Base-by-base conservation (phyloP, 2,888 invertebrate genomes). In the Balanococcus diminutus region DNA sequence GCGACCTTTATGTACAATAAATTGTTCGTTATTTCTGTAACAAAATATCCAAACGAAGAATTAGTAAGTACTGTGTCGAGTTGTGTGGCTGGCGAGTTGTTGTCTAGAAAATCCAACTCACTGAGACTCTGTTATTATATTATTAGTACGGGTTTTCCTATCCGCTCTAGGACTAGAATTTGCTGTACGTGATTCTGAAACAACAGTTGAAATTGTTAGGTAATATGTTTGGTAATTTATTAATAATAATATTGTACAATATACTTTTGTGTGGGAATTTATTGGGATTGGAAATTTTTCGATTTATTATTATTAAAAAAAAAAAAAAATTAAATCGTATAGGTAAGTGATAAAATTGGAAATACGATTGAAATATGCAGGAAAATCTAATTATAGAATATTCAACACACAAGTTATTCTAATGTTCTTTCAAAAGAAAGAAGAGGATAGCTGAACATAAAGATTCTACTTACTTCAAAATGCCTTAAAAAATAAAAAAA, bases 1-100 rank as follows among this genome's bases (percentile, higher is more conserved):
- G 89, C 93, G 92, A 81, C 94, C 94, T 88, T 95, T 92, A 90
- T 96, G 96, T 87, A 96, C 96, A 75, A 96, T 94, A 88, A 93
- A 93, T 85, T 94, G 94, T 8, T 93, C 92, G 87, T 91, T 91
- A 36, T 86, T 83, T 46, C 91, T 90, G 36, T 82, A 87, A 86
- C 9, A 84, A 86, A 32, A 19, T 22, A n/a, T 2, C 42, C 11
- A 46, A 14, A 16, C n/a, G 16, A 3, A 19, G 19, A 8, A 56
- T 56, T 56, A 22, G 22, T 56, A 56, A 22, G 22, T 56, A 56
- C 6, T 1, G 22, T 56, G 56, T 22, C 9, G 56, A 56, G 56
- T 28, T n/a, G n/a, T n/a, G n/a, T n/a, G n/a, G n/a, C n/a, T n/a
- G 28, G 28, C 11, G 14, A 28, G 56, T 56, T 19, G 6, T 67